Evolutionary conservation across 1,140 invertebrate genomes (phyloP).

Genomic region (Listronotus oregonensis): DNA sequence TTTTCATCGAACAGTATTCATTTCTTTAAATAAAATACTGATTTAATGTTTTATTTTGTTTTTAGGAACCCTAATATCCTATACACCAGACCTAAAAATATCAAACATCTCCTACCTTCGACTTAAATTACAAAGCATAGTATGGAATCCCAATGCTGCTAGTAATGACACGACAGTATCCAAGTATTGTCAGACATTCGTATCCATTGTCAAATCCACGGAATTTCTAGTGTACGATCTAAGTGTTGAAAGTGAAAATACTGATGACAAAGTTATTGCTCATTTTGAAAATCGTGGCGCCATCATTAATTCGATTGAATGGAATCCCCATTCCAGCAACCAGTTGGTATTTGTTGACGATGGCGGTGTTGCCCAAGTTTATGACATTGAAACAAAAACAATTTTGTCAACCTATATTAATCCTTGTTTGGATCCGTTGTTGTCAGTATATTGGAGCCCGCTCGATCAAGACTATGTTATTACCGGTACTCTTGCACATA

Average conservation of each 20-base stretch:
- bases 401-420: conserved; percentile 62
- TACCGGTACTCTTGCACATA: conserved; percentile 65
- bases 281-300: conserved; percentile 64
- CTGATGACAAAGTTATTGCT: conserved; percentile 56
- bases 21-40: too few relatives aligned
- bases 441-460: conserved; percentile 68
- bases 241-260: conserved; percentile 28
- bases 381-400: conserved; percentile 66
- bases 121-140: conserved; percentile 65
- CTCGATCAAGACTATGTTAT: conserved; percentile 65
- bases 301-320: conserved; percentile 66
- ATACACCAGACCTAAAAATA: conserved; percentile 46
- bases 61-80: conserved; percentile 29
- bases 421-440: conserved; percentile 60
- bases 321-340: conserved; percentile 74
- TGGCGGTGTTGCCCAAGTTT: conserved; percentile 72
- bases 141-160: conserved; percentile 71
- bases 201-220: conserved; percentile 61
- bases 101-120: conserved; percentile 54
- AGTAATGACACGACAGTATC: conserved; percentile 60
- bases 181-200: conserved; percentile 65
- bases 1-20: too few relatives aligned
- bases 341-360: conserved; percentile 71
- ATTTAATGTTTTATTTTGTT: background rate
- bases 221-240: conserved; percentile 60